Evolutionary conservation across 1,140 invertebrate species (phyloP), one percentile per base, ranked within the genome.

Genomic region (Galleria mellonella): DNA sequence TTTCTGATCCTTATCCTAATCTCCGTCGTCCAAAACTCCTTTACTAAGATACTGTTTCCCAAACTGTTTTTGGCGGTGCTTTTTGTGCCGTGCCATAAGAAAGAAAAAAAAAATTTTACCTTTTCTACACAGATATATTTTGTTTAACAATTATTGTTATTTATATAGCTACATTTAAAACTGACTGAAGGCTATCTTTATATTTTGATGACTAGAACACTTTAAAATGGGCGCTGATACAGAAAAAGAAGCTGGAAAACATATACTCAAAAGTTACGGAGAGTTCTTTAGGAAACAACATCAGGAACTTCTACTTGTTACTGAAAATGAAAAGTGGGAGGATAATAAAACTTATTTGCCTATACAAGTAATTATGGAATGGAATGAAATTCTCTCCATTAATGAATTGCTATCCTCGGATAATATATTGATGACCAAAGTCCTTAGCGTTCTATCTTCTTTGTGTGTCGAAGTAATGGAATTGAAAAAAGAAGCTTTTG

Each of bases 391-490:
- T 57, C 88, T 91, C 7, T 86, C 88, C 15, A 67, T 94, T 31
- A 76, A 93, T 15, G 89, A 93, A 51, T 70, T 96, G 30, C 89
- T 94, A 12, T 90, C 93, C 52, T 94, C 93, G 14, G 94, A 97
- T 76, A 95, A 95, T 75, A 92, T 93, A 72, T 85, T 91, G 11
- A 88, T 96, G 45, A 94, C 94, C 42, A 95, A 95, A 86, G 89
- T 96, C 10, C 82, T 97, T n/a, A 91, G 91, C 23, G 93, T 94
- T 0, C 89, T 96, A 33, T 90, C 91, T n/a, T 89, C 92, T 30
- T 83, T 95, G 0, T 96, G 94, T 76, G 87, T 90, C 59, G 95
- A 96, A 86, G 90, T 95, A 43, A 81, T 90, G 38, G 59, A 87
- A 28, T 75, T 96, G n/a, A 90, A 90, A 71, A 68, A 83, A 48